phyloP scores from a whole-genome alignment of 2,888 invertebrate species.

The Diadegma fenestrale region DNA sequence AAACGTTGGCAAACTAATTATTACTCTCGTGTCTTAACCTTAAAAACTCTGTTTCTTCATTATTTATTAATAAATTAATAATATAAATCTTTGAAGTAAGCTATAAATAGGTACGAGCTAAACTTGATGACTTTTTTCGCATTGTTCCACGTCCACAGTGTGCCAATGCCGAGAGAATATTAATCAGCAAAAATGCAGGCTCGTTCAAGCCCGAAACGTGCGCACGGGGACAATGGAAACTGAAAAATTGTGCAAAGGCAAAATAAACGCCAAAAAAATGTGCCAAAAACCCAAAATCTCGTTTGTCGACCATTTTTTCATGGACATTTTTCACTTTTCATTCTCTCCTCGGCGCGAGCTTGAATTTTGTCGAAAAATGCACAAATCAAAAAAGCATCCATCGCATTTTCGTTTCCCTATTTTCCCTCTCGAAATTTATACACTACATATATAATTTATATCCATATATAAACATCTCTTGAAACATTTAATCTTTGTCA shows the following conservation, averaged over 20 bases:
- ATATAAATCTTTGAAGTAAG: conserved; percentile 64
- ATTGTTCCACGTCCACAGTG: conserved; percentile 49
- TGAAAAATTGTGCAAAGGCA: background rate
- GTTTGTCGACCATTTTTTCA: too few relatives aligned
- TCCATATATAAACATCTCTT: conserved; percentile 54
- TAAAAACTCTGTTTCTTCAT: background rate
- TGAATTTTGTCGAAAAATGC: conserved; percentile 39
- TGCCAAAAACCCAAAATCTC: background rate
- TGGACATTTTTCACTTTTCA: background rate
- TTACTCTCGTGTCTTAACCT: conserved; percentile 46
- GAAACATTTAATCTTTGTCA: conserved; percentile 68
- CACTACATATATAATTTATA: conserved; percentile 51
- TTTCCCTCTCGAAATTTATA: conserved; percentile 26
- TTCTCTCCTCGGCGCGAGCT: background rate
- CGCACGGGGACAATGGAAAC: background rate
- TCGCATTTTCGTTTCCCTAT: conserved; percentile 34
- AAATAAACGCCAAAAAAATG: background rate
- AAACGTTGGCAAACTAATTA: conserved; percentile 47
- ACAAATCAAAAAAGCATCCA: conserved; percentile 51
- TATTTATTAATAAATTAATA: conserved; percentile 57
- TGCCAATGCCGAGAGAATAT: conserved; percentile 25
- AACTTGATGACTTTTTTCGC: conserved; percentile 66
- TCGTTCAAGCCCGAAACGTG: background rate
- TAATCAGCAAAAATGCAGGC: conserved; percentile 24
- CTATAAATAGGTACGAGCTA: conserved; percentile 56